Percentiles rank a stretch among this genome's conserved stretches.
Conservation (phyloP, 53 echinoderm and acorn worm species). For the Crossaster papposus region DNA sequence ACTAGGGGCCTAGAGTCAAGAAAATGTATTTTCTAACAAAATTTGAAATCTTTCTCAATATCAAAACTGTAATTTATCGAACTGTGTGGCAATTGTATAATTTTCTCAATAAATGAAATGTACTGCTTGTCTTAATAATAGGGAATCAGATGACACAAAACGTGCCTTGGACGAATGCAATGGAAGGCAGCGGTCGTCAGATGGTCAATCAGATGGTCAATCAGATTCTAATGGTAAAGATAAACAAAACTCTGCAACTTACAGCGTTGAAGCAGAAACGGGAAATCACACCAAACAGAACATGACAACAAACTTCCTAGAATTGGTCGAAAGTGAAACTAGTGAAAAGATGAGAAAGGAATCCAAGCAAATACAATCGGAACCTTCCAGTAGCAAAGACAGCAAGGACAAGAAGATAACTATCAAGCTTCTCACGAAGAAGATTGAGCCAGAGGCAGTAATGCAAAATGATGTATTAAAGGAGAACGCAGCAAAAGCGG, state of each 20-base stretch:
- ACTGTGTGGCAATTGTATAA: too few relatives aligned
- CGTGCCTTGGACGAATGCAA: not conserved
- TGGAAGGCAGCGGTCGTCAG: not conserved
- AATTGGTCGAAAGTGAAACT: not conserved
- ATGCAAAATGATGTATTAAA: not conserved
- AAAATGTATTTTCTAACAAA: too few relatives aligned
- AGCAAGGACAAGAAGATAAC: slow-evolving; percentile 36
- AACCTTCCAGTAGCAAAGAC: slow-evolving; percentile 27
- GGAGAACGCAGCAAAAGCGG: not conserved
- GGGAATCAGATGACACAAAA: slow-evolving; percentile 1
- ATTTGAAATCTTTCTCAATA: too few relatives aligned
- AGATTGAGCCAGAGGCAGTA: slow-evolving; percentile 32
- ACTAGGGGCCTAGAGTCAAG: too few relatives aligned
- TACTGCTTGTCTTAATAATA: not conserved
- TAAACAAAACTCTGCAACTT: not conserved
- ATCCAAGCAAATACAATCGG: slow-evolving; percentile 4
- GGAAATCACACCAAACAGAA: not conserved
- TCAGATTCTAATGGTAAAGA: not conserved
- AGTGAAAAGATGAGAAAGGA: not conserved
- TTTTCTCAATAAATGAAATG: too few relatives aligned
- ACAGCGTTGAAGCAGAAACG: not conserved
- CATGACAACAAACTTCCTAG: not conserved
- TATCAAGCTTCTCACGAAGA: slow-evolving; percentile 46
- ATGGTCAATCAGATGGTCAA: not conserved
- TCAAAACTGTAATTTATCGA: too few relatives aligned